phyloP scores from a whole-genome alignment of 2,113 vertebrate species.

The Ochotona princeps region DNA sequence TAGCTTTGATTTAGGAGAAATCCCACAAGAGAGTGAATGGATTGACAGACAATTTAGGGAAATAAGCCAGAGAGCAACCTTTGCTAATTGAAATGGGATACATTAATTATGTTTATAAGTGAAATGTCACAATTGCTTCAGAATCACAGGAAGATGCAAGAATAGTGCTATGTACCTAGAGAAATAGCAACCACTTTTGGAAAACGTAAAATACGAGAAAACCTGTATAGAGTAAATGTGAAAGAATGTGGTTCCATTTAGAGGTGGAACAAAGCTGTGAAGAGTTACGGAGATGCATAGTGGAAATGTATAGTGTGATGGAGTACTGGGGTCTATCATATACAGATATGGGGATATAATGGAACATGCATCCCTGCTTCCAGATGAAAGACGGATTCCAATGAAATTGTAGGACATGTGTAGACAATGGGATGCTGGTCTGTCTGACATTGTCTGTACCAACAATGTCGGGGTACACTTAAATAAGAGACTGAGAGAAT shows the following conservation, averaged over 20 bases:
- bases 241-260: not conserved
- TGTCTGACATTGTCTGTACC: too few species aligned
- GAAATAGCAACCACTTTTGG: not conserved
- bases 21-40: not conserved
- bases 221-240: not conserved
- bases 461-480: too few species aligned
- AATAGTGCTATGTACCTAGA: not conserved
- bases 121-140: not conserved
- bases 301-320: too few species aligned
- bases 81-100: not conserved
- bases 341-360: too few species aligned
- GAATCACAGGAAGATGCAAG: not conserved
- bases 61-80: not conserved
- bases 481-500: too few species aligned
- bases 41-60: constrained; percentile 18
- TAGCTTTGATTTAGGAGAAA: constrained; percentile 20
- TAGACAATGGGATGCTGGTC: too few species aligned
- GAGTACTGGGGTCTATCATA: too few species aligned
- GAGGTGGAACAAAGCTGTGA: not conserved
- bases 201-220: not conserved
- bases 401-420: too few species aligned
- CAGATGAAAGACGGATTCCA: too few species aligned
- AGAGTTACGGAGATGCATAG: not conserved
- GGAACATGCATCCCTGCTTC: too few species aligned
- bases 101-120: not conserved